A percentile compares a stretch with the other conserved stretches of the same genome.
Evolutionary conservation across 2,888 invertebrate species (phyloP).

Genomic region (Drosophila prolongata): DNA sequence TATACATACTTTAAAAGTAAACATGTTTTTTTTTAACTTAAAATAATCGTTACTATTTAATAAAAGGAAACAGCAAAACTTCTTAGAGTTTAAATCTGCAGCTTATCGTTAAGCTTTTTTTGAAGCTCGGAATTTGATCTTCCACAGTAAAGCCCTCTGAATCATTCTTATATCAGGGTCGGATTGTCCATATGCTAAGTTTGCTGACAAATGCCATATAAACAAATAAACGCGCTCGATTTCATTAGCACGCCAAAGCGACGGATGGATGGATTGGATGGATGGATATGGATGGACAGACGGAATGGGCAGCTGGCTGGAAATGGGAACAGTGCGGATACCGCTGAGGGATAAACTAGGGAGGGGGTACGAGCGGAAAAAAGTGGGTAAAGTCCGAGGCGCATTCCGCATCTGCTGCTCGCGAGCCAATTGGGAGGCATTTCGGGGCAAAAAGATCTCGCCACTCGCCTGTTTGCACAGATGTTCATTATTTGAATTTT

Average conservation of each 20-base stretch:
- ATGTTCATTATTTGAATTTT: slow-evolving; percentile 72
- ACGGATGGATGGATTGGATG: slow-evolving; percentile 7
- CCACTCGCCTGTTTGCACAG: slow-evolving; percentile 75
- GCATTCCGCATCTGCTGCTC: slow-evolving; percentile 60
- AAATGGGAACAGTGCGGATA: slow-evolving; percentile 67
- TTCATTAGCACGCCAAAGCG: slow-evolving; percentile 71
- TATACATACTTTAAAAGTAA: not conserved
- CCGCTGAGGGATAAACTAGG: slow-evolving; percentile 32
- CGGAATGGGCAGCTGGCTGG: slow-evolving; percentile 46
- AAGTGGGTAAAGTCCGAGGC: slow-evolving; percentile 41
- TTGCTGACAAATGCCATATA: slow-evolving; percentile 68
- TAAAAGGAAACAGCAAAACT: too few species aligned
- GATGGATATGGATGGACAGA: slow-evolving; percentile 14
- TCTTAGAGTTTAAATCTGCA: not conserved
- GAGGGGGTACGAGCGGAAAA: slow-evolving; percentile 11
- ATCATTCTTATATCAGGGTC: slow-evolving; percentile 25
- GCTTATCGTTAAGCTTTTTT: not conserved
- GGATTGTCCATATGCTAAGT: slow-evolving; percentile 30
- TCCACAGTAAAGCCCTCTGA: not conserved
- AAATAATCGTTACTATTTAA: too few species aligned
- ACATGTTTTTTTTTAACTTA: too few species aligned
- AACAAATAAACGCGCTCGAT: slow-evolving; percentile 75
- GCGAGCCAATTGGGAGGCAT: slow-evolving; percentile 56
- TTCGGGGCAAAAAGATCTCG: slow-evolving; percentile 38
- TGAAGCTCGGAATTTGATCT: slow-evolving; percentile 13